Conservation (phyloP, 1,140 invertebrate genomes). For the Bradynema listronoti region DNA sequence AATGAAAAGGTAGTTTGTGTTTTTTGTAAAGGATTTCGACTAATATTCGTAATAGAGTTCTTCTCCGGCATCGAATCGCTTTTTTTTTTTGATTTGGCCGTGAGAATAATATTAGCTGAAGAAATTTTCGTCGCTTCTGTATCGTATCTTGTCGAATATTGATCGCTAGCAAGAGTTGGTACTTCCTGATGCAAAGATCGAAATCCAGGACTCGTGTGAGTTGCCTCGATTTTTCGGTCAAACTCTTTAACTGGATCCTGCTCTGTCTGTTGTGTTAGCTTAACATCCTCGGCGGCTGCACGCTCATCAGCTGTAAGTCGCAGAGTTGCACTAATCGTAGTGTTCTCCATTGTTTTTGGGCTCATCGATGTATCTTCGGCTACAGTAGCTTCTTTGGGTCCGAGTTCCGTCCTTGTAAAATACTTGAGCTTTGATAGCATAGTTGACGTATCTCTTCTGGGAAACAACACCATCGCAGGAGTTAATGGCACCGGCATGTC, state of each 20-base stretch:
- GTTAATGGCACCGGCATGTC: slow-evolving; percentile 19
- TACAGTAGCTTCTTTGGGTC: not conserved
- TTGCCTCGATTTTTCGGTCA: slow-evolving; percentile 4
- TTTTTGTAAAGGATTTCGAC: too few relatives aligned
- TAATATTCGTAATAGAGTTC: too few relatives aligned
- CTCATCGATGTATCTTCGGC: too few relatives aligned
- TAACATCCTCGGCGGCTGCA: not conserved
- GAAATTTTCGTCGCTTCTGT: too few relatives aligned
- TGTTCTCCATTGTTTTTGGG: too few relatives aligned
- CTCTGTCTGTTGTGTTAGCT: not conserved
- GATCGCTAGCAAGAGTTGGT: slow-evolving; percentile 6
- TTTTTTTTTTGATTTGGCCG: too few relatives aligned
- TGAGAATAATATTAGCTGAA: too few relatives aligned
- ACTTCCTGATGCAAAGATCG: slow-evolving; percentile 12
- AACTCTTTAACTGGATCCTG: not conserved
- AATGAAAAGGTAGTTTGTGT: too few relatives aligned
- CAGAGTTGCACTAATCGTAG: too few relatives aligned
- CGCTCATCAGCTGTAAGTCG: too few relatives aligned
- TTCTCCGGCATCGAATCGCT: too few relatives aligned
- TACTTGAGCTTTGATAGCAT: slow-evolving; percentile 16
- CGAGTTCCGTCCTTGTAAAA: slow-evolving; percentile 15
- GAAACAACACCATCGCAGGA: slow-evolving; percentile 20
- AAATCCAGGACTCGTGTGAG: slow-evolving; percentile 1
- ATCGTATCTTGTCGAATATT: too few relatives aligned
- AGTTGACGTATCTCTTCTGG: slow-evolving; percentile 11